Base-by-base conservation (phyloP, 2,888 invertebrate species). In the Agelastica alni region DNA sequence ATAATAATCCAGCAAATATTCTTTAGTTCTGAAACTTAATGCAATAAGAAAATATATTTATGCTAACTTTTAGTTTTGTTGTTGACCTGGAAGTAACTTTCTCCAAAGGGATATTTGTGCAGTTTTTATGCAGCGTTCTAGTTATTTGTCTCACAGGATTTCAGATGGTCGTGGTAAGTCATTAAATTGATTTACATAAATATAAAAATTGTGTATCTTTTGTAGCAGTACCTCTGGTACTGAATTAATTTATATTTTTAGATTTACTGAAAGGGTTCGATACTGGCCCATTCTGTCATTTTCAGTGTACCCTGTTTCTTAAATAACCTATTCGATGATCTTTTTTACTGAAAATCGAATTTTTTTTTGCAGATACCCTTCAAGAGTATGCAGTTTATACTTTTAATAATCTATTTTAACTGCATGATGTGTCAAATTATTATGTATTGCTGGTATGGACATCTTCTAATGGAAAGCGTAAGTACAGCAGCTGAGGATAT, bases 371-470 rank as follows among this genome's bases (percentile, higher is more conserved):
- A n/a, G n/a, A n/a, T n/a, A n/a, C n/a, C n/a, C n/a, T 52, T 59
- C 13, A 43, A 56, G 36, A 63, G 58, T 39, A 44, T 54, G 4
- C 55, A 65, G 41, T 62, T 64, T 32, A 41, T 55, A 6, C 43
- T 59, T 16, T 36, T 63, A 4, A 58, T 59, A 10, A 28, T 53
- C 4, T 68, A 66, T 51, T 56, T 65, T 5, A 47, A 45, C 4
- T 61, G 61, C 42, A 66, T 66, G 64, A 61, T 60, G 58, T 61
- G 51, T 32, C 66, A 67, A 51, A 46, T 65, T 4, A 45, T 51
- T 9, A 54, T 66, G 31, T 66, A 66, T 32, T 64, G 66, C 43
- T 65, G 66, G 66, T 62, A 56, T 51, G 68, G 68, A 9, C 62
- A 68, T 13, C 28, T 52, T 12, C 31, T 67, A 6, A 66, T 63